Evolutionary conservation across 2,888 invertebrate species (phyloP), one percentile per base, ranked within the genome.

Genomic region (Dastarcus helophoroides): DNA sequence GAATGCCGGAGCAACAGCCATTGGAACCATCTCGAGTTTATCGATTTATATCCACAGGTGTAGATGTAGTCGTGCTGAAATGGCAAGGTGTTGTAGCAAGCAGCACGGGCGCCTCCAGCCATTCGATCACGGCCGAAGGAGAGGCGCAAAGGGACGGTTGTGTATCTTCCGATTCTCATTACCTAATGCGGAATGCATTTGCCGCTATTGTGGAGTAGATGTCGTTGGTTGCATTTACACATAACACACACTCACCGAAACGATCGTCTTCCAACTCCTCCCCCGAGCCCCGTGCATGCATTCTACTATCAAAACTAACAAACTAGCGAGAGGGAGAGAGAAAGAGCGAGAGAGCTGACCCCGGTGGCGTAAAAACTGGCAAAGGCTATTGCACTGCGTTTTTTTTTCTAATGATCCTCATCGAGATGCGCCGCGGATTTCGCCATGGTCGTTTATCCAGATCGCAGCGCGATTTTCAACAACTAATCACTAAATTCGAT

Each of bases 111-210:
- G 32, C 37, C 26, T 31, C 15, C 26, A 15, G 35, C 40, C 35
- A 31, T 36, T 37, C 37, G 35, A 37, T 37, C 35, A 28, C 27
- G 36, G n/a, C n/a, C 15, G 26, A 30, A 19, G 19, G 10, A 15
- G 33, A 22, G 31, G 21, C 14, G 36, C 21, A 28, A 26, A 17
- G 36, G 22, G 29, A 21, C 14, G 33, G 29, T 33, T 36, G 34
- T 35, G 31, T 37, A 41, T 44, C 45, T 48, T 47, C 43, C 46
- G 43, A 47, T 43, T 41, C 44, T 44, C 46, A 45, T 46, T 48
- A 44, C 47, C 47, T 40, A 50, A 48, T 48, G 46, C 40, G 46
- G 50, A 34, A 40, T 40, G 43, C 39, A 39, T 40, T 42, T 35
- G 41, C 43, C 25, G 47, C 46, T 46, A 45, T 43, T 40, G 43